phyloP scores from a whole-genome alignment of 2,113 vertebrate species.

The Todiramphus saurophagus region DNA sequence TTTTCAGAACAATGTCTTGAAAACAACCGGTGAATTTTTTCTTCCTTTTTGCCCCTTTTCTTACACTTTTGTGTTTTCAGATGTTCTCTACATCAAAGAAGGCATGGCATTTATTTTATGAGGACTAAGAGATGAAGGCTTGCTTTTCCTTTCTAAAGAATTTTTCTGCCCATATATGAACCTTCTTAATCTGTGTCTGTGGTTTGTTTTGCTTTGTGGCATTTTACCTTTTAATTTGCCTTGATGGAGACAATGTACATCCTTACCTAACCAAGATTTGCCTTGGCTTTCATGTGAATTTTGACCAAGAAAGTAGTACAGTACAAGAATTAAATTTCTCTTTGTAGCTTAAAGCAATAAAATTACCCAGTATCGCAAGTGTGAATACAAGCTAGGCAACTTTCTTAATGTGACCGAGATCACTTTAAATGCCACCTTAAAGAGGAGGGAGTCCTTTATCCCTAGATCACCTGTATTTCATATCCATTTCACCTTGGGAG shows the following conservation, averaged over 20 bases:
- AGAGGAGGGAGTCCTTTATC: neutral
- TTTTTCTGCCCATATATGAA: neutral
- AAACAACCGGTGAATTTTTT: neutral
- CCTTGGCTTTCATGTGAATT: neutral
- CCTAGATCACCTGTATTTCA: neutral
- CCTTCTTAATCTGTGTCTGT: neutral
- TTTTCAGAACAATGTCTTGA: neutral
- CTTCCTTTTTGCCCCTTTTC: neutral
- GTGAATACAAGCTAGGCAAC: neutral
- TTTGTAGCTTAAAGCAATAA: neutral
- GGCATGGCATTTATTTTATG: neutral
- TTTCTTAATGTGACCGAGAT: neutral
- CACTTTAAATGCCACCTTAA: neutral
- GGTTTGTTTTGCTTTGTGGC: neutral
- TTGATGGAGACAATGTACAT: neutral
- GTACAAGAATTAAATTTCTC: neutral
- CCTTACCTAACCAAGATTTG: neutral
- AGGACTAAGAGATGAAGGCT: neutral
- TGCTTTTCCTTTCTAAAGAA: neutral
- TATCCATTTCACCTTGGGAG: neutral
- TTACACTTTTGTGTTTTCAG: neutral
- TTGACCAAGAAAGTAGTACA: neutral
- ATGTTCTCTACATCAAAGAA: neutral
- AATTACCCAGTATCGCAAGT: neutral
- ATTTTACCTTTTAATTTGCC: neutral